Percentiles rank a stretch among this genome's conserved stretches.
These are phyloP conservation scores for Dryobotodes eremita DNA, from an alignment of 2,888 invertebrate species.

Conservation along the genomic window DNA sequence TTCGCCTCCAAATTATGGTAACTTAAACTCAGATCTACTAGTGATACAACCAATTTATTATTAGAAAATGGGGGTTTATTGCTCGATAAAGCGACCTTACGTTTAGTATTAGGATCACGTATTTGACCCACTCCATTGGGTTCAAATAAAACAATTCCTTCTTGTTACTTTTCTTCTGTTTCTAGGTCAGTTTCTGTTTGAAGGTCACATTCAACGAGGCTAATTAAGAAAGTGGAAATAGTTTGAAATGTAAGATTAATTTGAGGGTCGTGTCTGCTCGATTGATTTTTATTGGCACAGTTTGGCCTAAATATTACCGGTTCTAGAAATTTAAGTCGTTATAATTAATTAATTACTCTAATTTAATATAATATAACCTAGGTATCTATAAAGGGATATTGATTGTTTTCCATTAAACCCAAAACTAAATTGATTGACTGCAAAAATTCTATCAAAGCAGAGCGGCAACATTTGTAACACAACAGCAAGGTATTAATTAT, in stretches of 20 bases:
- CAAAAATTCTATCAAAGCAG: neutral
- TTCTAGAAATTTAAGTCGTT: neutral
- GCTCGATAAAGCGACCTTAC: conserved; percentile 39
- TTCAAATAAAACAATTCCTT: conserved; percentile 60
- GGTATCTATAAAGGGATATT: neutral
- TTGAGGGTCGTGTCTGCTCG: conserved; percentile 7
- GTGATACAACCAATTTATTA: conserved; percentile 60
- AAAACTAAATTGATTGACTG: neutral
- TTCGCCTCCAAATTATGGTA: conserved; percentile 16
- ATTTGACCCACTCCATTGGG: conserved; percentile 51
- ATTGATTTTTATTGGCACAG: conserved; percentile 18
- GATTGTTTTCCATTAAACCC: neutral
- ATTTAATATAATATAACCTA: neutral
- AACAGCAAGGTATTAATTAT: neutral
- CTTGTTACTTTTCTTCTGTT: conserved; percentile 49
- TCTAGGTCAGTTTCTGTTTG: conserved; percentile 39
- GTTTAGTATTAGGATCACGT: conserved; percentile 58
- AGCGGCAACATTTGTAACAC: conserved; percentile 5
- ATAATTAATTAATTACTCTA: neutral
- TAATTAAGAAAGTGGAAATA: conserved; percentile 50
- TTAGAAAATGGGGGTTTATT: conserved; percentile 48
- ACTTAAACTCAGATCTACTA: conserved; percentile 48
- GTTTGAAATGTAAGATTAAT: conserved; percentile 19
- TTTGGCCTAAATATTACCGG: neutral
- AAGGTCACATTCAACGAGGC: conserved; percentile 47